Evolutionary conservation across 2,888 invertebrate genomes (phyloP).

Genomic region (Mystacides longicornis): DNA sequence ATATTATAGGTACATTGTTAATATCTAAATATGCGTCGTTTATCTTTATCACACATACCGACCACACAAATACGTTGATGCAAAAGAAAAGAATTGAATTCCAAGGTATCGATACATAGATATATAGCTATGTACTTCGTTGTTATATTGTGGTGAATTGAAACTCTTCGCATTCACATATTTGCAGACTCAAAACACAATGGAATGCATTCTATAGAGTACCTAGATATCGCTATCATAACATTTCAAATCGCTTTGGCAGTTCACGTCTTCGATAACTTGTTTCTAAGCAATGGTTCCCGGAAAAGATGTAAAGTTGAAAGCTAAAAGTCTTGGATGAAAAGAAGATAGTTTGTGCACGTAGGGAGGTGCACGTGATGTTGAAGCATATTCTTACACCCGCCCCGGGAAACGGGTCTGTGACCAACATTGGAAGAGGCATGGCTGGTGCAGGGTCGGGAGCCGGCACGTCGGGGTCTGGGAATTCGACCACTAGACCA

Average conservation of each 20-base stretch:
- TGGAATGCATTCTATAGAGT: no score
- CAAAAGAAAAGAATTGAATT: no score
- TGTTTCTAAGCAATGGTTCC: not conserved
- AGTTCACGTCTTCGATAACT: not conserved
- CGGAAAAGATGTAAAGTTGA: not conserved
- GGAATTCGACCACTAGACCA: constrained; percentile 45
- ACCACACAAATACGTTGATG: no score
- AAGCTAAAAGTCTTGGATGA: not conserved
- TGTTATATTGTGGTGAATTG: no score
- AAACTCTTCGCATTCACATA: no score
- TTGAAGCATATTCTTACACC: constrained; percentile 62
- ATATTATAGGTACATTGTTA: no score
- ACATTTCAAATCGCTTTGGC: not conserved
- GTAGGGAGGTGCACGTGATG: constrained; percentile 42
- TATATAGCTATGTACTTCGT: no score
- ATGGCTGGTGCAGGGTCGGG: constrained; percentile 39
- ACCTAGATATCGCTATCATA: not conserved
- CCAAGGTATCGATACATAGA: no score
- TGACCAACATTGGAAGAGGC: constrained; percentile 36
- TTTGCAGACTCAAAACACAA: no score
- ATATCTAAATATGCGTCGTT: no score
- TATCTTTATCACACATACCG: no score
- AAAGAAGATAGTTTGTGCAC: constrained; percentile 7
- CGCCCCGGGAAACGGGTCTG: constrained; percentile 24
- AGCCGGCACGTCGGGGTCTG: constrained; percentile 39